Evolutionary conservation across 2,113 vertebrate genomes (phyloP), one percentile per base, ranked within the genome.

Genomic region (Bubalus kerabau): DNA sequence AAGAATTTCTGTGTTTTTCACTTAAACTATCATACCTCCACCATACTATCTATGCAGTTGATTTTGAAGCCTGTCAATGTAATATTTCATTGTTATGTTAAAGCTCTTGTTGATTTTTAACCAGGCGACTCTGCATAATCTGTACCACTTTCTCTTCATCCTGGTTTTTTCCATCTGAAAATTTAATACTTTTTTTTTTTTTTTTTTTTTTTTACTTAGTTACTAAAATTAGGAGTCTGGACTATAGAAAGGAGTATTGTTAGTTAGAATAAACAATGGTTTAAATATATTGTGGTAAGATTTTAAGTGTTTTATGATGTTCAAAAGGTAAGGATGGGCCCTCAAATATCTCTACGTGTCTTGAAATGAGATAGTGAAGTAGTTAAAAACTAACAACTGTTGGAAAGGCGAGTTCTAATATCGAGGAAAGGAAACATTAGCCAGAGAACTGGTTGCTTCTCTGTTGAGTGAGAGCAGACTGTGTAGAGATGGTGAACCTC

Each of bases 321-420:
- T 81, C 48, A 85, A 89, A 81, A 89, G 67, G 90, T 91, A 95
- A 92, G 94, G 23, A 30, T 85, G 5, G 28, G 78, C 36, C 46
- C 56, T 88, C 40, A 91, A 84, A 56, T 64, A 74, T 94, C 56
- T 97, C 87, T 74, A 21, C 8, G 71, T 95, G 54, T 48, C 67
- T 89, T 59, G 15, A 23, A 56, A 52, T 36, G 30, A 94, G 90
- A 90, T 6, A 43, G 28, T 28, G 86, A 96, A 88, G 24, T 54
- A 74, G 26, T 43, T 97, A 87, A 96, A 95, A 91, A 30, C 28
- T 91, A 88, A 32, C 46, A 96, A 92, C 76, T 95, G 17, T 74
- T 54, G 30, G 59, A 50, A 95, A 54, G 19, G 13, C 36, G 74
- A 90, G 5, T 83, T 94, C 56, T 60, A 81, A n/a, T 81, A 46